Evolutionary conservation across 2,797 vertebrate species (phyloP), one percentile per base, ranked within the genome.

Genomic region (Cyprinodon diabolis): DNA sequence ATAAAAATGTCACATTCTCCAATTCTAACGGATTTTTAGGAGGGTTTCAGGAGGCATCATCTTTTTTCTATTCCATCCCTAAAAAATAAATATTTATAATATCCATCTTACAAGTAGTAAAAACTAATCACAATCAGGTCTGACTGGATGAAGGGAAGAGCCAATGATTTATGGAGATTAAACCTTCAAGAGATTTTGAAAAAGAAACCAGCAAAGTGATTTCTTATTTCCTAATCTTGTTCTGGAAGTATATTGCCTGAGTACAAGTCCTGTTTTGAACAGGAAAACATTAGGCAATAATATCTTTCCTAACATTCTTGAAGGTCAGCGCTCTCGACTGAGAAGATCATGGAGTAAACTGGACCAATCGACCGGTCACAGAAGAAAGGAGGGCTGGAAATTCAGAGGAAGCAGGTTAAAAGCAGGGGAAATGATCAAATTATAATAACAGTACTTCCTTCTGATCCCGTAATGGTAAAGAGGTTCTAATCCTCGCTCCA

Each of bases 401-500:
- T 55, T 52, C n/a, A 37, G 71, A 69, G 77, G 77, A 86, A 66
- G 55, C 6, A 13, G 60, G 19, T 21, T 6, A 49, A 54, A 68
- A 65, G 76, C 43, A 0, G 69, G 17, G 74, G 71, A 77, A 82
- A 80, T 81, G 30, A 80, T 81, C 81, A 82, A 79, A 67, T 82
- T 78, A 68, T 83, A 81, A 76, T 86, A 30, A 30, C 30, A 30
- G 30, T 30, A 30, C 30, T 87, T 83, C 68, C 84, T 73, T 74
- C 84, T 71, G 69, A 84, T 87, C 80, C 77, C 54, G 58, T 35
- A 65, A 77, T 87, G 86, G 86, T 48, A 71, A 66, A 67, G 68
- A 63, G 73, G 79, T 82, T 74, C 73, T 90, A 85, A 91, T 90
- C 83, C 68, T 66, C 8, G 2, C 57, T 73, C 47, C 48, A n/a